Conservation (phyloP, 2,888 invertebrate genomes). For the Acleris holmiana region DNA sequence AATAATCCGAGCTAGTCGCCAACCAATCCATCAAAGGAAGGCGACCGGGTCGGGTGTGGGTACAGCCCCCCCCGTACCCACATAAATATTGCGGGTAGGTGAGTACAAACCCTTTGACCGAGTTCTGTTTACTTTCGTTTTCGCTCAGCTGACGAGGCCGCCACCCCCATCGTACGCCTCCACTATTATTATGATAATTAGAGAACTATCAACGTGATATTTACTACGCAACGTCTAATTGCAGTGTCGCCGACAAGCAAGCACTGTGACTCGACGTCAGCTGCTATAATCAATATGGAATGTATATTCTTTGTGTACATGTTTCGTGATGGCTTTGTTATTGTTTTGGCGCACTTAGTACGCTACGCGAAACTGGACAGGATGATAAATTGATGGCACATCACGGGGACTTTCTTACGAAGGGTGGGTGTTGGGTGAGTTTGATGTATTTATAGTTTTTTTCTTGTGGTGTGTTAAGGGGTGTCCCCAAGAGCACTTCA, state of each 20-base stretch:
- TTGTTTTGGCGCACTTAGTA: slow-evolving; percentile 10
- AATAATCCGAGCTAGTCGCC: slow-evolving; percentile 80
- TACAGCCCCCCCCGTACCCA: slow-evolving; percentile 72
- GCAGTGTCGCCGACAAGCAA: slow-evolving; percentile 45
- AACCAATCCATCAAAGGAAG: slow-evolving; percentile 84
- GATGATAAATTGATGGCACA: neutral
- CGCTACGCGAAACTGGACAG: neutral
- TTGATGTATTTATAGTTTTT: slow-evolving; percentile 44
- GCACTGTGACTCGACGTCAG: slow-evolving; percentile 29
- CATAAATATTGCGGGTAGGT: slow-evolving; percentile 85
- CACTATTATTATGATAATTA: slow-evolving; percentile 83
- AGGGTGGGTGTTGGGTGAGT: slow-evolving; percentile 11
- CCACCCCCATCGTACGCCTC: slow-evolving; percentile 70
- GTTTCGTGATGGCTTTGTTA: slow-evolving; percentile 14
- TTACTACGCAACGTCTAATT: slow-evolving; percentile 58
- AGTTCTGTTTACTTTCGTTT: slow-evolving; percentile 85
- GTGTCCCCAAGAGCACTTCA: slow-evolving; percentile 72
- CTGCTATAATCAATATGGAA: slow-evolving; percentile 30
- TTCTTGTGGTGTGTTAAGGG: slow-evolving; percentile 51
- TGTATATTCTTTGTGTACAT: slow-evolving; percentile 22
- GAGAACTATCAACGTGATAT: slow-evolving; percentile 71
- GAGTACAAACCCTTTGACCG: slow-evolving; percentile 85
- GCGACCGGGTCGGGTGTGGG: slow-evolving; percentile 77
- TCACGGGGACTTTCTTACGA: neutral
- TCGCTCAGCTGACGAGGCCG: slow-evolving; percentile 83